Evolutionary conservation across 2,113 vertebrate species (phyloP).

Genomic region (Heterotilapia buettikoferi): DNA sequence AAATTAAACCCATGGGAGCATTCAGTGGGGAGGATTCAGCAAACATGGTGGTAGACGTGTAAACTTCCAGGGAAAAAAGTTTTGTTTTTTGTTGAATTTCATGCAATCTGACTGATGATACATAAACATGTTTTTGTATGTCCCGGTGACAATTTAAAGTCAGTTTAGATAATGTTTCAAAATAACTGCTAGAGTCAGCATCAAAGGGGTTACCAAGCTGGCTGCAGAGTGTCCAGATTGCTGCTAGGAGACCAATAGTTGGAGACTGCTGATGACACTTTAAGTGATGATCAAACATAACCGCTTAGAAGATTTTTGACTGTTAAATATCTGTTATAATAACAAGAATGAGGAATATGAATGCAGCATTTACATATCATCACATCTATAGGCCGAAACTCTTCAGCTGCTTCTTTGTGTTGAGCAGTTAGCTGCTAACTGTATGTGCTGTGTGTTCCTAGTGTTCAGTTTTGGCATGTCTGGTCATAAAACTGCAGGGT

Average conservation of each 20-base stretch:
- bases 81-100: neutral
- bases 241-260: neutral
- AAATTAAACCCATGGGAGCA: neutral
- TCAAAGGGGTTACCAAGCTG: neutral
- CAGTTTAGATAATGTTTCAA: neutral
- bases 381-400: neutral
- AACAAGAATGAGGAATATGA: neutral
- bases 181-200: neutral
- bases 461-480: neutral
- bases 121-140: neutral
- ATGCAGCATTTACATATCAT: neutral
- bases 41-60: fast-evolving
- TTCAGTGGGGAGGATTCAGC: neutral
- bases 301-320: neutral
- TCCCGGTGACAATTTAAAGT: neutral
- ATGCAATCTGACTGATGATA: neutral
- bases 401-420: neutral
- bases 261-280: neutral
- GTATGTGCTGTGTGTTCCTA: neutral
- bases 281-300: neutral
- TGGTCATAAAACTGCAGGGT: neutral
- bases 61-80: neutral
- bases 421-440: neutral
- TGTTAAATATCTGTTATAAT: neutral
- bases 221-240: neutral